Conservation (phyloP, 2,797 vertebrate genomes). For the Myiotriccus ornatus region DNA sequence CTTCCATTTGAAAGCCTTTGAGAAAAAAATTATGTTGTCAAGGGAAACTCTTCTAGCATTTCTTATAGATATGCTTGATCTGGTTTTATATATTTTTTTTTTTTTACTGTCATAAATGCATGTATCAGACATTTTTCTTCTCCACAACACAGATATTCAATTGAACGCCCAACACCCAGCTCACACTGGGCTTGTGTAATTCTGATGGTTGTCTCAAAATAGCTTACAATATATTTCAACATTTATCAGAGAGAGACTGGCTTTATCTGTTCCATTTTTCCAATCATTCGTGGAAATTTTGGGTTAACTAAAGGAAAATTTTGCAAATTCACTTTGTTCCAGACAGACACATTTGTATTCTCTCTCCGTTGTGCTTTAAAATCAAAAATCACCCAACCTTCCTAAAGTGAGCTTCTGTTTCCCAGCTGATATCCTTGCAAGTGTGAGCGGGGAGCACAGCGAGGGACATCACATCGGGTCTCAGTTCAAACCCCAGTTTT, state of each 20-base stretch:
- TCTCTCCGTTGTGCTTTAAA: background rate
- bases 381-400: background rate
- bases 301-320: background rate
- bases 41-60: constrained; percentile 36
- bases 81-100: background rate
- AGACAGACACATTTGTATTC: background rate
- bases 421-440: background rate
- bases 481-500: background rate
- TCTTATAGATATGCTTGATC: constrained; percentile 30
- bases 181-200: constrained; percentile 22
- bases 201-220: constrained; percentile 2
- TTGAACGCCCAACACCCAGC: background rate
- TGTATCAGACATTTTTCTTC: background rate
- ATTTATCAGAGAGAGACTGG: background rate
- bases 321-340: background rate
- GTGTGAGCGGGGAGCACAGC: fast-evolving
- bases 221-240: constrained; percentile 1
- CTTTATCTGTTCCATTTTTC: background rate
- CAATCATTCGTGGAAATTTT: background rate
- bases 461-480: background rate
- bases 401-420: background rate
- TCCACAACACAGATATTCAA: background rate
- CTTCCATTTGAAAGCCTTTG: constrained; percentile 25
- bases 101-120: constrained; percentile 14
- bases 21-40: constrained; percentile 35